phyloP scores from a whole-genome alignment of 2,888 invertebrate genomes.

The Anoplius nigerrimus region DNA sequence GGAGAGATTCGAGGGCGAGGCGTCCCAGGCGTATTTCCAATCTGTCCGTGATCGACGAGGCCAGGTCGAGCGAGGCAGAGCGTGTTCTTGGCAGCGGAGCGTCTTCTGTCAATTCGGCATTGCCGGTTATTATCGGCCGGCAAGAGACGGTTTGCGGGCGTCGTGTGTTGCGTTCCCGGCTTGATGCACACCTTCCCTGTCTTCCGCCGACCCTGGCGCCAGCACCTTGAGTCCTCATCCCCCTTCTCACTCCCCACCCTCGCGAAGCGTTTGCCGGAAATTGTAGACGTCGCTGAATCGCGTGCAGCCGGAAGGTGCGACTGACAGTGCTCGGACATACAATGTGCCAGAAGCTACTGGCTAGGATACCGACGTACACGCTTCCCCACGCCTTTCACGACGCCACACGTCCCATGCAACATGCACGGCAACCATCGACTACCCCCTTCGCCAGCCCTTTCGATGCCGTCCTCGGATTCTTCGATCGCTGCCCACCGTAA shows the following conservation, averaged over 20 bases:
- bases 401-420: neutral
- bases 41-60: neutral
- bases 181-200: conserved; percentile 23
- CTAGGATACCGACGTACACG: neutral
- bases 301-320: conserved; percentile 66
- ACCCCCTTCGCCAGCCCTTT: no score
- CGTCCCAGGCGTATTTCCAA: neutral
- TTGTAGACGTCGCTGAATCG: conserved; percentile 65
- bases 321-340: conserved; percentile 62
- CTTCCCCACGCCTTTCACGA: neutral
- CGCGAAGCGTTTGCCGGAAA: conserved; percentile 61
- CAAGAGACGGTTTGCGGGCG: conserved; percentile 45
- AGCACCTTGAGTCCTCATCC: no score
- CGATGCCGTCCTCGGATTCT: no score
- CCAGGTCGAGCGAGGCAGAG: conserved; percentile 12
- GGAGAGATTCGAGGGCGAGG: neutral
- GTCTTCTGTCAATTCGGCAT: conserved; percentile 51
- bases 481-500: no score
- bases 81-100: conserved; percentile 12
- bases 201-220: no score
- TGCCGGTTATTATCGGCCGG: conserved; percentile 47
- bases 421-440: neutral
- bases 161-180: conserved; percentile 40
- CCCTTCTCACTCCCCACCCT: conserved; percentile 7
- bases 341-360: conserved; percentile 47